A percentile compares a stretch with the other conserved stretches of the same genome.
Evolutionary conservation across 2,797 vertebrate genomes (phyloP).

Genomic region (Malurus splendens): DNA sequence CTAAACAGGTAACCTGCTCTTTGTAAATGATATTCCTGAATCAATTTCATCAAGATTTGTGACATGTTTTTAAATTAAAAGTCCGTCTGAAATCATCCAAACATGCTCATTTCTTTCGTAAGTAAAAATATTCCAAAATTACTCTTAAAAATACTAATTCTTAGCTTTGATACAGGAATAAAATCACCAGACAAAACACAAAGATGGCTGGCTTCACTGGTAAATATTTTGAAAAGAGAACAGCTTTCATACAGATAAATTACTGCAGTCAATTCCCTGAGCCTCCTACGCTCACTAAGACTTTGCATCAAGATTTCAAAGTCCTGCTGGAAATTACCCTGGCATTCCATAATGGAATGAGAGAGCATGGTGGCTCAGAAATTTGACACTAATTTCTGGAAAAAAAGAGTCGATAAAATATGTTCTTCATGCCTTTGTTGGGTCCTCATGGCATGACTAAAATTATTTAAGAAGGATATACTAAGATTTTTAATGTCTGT

Average conservation of each 20-base stretch:
- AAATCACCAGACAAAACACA: neutral
- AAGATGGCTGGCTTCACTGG: neutral
- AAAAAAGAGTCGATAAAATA: neutral
- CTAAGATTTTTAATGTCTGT: neutral
- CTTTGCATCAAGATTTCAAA: neutral
- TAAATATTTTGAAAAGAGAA: neutral
- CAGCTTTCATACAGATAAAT: neutral
- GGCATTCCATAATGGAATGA: neutral
- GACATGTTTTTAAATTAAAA: neutral
- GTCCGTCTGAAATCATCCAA: neutral
- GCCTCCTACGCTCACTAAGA: rapidly evolving
- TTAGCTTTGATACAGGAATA: neutral
- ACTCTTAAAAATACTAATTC: neutral
- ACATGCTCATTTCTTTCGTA: neutral
- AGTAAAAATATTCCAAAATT: neutral
- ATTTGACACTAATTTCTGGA: neutral
- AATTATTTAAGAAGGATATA: neutral
- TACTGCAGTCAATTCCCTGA: neutral
- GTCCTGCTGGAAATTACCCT: neutral
- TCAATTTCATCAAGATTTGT: neutral
- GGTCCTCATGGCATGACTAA: neutral
- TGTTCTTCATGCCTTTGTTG: neutral
- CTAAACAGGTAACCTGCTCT: neutral
- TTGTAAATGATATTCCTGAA: neutral
- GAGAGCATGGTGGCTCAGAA: neutral